Conservation (phyloP, 2,797 vertebrate species). For the Diceros bicornis region DNA sequence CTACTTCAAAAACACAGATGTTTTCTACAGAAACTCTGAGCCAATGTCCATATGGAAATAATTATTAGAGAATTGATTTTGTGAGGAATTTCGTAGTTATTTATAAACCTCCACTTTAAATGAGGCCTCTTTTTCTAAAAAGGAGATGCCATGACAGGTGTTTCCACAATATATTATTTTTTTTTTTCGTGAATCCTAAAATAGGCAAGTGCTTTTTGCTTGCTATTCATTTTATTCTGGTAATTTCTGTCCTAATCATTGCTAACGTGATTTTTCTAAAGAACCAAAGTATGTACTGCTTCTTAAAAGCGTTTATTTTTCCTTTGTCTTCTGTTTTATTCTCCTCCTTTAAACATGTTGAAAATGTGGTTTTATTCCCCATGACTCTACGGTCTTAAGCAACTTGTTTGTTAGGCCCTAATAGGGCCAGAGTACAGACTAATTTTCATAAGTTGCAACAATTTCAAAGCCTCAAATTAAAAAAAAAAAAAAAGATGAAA, state of each 20-base stretch:
- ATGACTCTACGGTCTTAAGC: not conserved
- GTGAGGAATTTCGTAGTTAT: not conserved
- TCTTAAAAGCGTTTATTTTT: conserved; percentile 41
- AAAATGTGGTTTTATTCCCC: conserved; percentile 52
- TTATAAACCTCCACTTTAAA: not conserved
- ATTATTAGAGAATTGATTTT: not conserved
- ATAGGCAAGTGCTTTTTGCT: conserved; percentile 57
- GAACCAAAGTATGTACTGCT: conserved; percentile 39
- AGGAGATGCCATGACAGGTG: not conserved
- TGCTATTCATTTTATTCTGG: conserved; percentile 48
- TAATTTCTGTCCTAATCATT: conserved; percentile 69
- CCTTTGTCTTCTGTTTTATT: conserved; percentile 51
- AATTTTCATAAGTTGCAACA: conserved; percentile 48
- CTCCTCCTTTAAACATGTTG: conserved; percentile 7
- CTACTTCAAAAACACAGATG: not conserved
- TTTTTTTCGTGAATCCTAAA: conserved; percentile 36
- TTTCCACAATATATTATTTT: conserved; percentile 25
- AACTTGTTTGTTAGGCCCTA: conserved; percentile 36
- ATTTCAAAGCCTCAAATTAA: conserved; percentile 37
- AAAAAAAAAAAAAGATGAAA: not conserved
- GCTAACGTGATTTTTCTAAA: conserved; percentile 75
- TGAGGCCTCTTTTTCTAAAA: not conserved
- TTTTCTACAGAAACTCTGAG: not conserved
- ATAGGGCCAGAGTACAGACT: not conserved
- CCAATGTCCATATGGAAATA: not conserved